These are phyloP conservation scores for Melitaea cinxia DNA, from an alignment of 1,140 invertebrate genomes.

Conservation along the genomic window DNA sequence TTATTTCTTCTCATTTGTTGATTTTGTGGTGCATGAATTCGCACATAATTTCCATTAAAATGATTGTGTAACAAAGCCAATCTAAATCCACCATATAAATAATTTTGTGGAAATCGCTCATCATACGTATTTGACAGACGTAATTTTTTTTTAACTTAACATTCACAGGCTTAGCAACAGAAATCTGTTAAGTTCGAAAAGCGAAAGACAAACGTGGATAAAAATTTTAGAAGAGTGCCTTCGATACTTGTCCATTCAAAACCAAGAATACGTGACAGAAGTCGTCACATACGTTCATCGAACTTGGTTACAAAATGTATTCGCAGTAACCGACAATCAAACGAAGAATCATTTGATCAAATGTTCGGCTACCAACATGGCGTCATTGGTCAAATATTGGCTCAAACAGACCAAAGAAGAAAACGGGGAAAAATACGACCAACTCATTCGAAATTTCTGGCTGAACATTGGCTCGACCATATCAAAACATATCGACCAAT, in stretches of 20 bases:
- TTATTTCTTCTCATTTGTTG: too few species aligned
- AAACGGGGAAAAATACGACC: slow-evolving; percentile 50
- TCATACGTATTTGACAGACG: neutral
- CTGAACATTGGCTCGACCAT: slow-evolving; percentile 54
- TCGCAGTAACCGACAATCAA: slow-evolving; percentile 27
- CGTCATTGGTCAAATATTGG: slow-evolving; percentile 53
- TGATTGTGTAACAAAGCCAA: too few species aligned
- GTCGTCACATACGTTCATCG: slow-evolving; percentile 47
- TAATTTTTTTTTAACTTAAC: neutral
- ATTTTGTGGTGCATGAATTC: too few species aligned
- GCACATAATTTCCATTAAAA: too few species aligned
- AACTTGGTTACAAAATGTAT: slow-evolving; percentile 49
- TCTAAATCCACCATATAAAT: too few species aligned
- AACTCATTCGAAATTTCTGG: slow-evolving; percentile 60
- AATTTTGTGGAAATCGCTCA: too few species aligned
- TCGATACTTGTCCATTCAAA: slow-evolving; percentile 47
- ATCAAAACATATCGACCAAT: slow-evolving; percentile 45
- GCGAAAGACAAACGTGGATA: slow-evolving; percentile 59
- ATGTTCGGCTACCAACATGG: slow-evolving; percentile 49
- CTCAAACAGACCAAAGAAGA: slow-evolving; percentile 45
- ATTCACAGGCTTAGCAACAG: slow-evolving; percentile 56
- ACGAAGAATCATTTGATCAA: slow-evolving; percentile 41
- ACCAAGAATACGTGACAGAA: slow-evolving; percentile 42
- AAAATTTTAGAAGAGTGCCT: slow-evolving; percentile 53
- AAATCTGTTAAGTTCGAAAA: slow-evolving; percentile 53